Evolutionary conservation across 2,113 vertebrate species (phyloP).

Genomic region (Myiozetetes cayanensis): DNA sequence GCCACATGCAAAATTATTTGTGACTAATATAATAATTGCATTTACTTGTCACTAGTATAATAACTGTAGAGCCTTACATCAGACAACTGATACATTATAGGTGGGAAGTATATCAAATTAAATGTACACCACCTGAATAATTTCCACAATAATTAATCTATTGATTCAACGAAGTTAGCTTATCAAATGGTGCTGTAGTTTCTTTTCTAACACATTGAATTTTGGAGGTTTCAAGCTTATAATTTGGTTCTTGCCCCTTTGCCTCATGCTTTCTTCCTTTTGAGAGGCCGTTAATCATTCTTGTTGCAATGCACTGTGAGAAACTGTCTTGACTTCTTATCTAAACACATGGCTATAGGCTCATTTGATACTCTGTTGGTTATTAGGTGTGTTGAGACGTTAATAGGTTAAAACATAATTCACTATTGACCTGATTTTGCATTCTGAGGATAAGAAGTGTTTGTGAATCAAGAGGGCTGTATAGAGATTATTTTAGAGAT

Average conservation of each 20-base stretch:
- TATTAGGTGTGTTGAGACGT: neutral
- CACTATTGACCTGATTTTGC: constrained; percentile 24
- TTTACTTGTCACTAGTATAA: neutral
- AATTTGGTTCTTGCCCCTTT: neutral
- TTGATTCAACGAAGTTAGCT: neutral
- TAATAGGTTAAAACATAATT: constrained; percentile 5
- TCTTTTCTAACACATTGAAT: neutral
- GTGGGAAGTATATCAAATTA: neutral
- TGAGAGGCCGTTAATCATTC: neutral
- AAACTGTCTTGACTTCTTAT: neutral
- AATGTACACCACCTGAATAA: neutral
- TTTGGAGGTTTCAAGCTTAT: neutral
- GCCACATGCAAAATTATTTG: neutral
- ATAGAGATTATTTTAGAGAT: constrained; percentile 9
- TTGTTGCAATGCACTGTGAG: neutral
- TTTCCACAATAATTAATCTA: neutral
- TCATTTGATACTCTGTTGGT: neutral
- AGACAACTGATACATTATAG: neutral
- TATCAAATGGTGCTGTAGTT: neutral
- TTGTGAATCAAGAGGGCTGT: neutral
- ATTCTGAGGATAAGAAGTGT: neutral
- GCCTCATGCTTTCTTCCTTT: neutral
- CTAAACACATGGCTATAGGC: neutral
- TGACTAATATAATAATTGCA: neutral
- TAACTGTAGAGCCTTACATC: neutral